phyloP scores from a whole-genome alignment of 2,113 vertebrate species.

The Apaloderma vittatum region DNA sequence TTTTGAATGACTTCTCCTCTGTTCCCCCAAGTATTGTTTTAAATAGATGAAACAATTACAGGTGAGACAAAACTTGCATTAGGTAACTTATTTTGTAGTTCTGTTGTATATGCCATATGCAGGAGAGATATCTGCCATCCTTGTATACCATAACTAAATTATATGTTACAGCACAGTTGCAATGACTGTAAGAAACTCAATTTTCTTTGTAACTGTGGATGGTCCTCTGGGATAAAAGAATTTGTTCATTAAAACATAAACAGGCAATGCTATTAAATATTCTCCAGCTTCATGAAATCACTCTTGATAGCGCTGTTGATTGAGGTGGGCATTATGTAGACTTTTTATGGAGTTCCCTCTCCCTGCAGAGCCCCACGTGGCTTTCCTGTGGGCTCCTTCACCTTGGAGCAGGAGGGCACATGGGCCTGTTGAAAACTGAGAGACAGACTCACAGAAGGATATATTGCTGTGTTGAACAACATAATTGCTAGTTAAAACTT shows the following conservation, averaged over 20 bases:
- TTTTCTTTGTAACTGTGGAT: neutral
- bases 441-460: neutral
- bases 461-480: neutral
- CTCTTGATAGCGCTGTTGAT: neutral
- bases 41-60: neutral
- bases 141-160: neutral
- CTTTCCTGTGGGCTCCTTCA: neutral
- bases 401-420: accelerated
- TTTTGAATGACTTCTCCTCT: neutral
- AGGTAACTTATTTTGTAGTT: neutral
- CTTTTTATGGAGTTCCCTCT: neutral
- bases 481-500: neutral
- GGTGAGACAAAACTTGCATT: neutral
- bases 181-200: neutral
- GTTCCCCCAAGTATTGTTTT: neutral
- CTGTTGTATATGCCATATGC: neutral
- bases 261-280: neutral
- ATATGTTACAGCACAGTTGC: neutral
- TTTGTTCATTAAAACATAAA: neutral
- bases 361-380: neutral
- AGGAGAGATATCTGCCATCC: neutral
- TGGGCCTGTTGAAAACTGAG: neutral
- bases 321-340: neutral
- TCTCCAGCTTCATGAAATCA: constrained; percentile 9
- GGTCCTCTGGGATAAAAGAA: neutral